These are phyloP conservation scores for Molorchus minor DNA, from an alignment of 2,888 invertebrate species.

Conservation along the genomic window DNA sequence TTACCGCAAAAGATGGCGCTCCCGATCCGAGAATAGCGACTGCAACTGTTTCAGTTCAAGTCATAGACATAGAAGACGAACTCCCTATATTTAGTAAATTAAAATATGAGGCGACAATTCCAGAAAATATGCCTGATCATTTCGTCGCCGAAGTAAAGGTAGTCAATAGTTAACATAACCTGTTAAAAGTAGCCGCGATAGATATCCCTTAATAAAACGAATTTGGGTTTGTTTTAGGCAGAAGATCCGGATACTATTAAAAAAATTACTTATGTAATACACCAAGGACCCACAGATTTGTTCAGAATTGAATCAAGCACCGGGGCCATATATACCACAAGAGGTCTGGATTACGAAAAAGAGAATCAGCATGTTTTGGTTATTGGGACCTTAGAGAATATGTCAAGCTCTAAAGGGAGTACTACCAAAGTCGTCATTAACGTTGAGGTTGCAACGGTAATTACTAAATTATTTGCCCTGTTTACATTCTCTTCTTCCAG, in stretches of 20 bases:
- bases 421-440: slow-evolving; percentile 78
- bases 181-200: neutral
- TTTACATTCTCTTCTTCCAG: slow-evolving; percentile 59
- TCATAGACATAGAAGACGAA: slow-evolving; percentile 85
- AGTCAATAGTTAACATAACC: slow-evolving; percentile 36
- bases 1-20: slow-evolving; percentile 89
- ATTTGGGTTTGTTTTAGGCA: slow-evolving; percentile 66
- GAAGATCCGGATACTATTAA: slow-evolving; percentile 83
- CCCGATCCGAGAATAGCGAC: slow-evolving; percentile 86
- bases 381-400: slow-evolving; percentile 86
- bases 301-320: slow-evolving; percentile 84
- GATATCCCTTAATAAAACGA: too few relatives aligned
- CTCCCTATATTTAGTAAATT: slow-evolving; percentile 79
- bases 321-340: slow-evolving; percentile 80
- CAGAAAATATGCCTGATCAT: slow-evolving; percentile 84
- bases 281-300: slow-evolving; percentile 81
- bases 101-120: slow-evolving; percentile 80
- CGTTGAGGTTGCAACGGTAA: too few relatives aligned
- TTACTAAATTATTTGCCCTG: too few relatives aligned
- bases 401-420: slow-evolving; percentile 72
- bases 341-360: slow-evolving; percentile 81
- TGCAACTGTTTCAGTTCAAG: slow-evolving; percentile 83
- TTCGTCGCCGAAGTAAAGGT: slow-evolving; percentile 82
- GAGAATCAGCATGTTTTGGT: slow-evolving; percentile 77
- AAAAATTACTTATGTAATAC: slow-evolving; percentile 84